Base-by-base conservation (phyloP, 53 echinoderm and acorn worm genomes). In the Mesocentrotus franciscanus region DNA sequence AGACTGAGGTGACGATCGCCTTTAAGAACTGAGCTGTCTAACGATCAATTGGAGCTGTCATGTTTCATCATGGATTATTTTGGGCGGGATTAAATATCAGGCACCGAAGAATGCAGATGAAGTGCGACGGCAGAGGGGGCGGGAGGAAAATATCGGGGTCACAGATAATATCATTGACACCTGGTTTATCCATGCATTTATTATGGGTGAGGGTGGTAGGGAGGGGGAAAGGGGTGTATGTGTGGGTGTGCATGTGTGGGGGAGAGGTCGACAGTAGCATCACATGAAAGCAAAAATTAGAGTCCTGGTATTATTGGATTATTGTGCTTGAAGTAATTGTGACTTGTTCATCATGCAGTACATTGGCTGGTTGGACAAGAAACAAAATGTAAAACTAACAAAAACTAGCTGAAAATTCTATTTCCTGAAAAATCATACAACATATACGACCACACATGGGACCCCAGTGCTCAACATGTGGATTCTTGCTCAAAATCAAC, bases 61-160 rank as follows among this genome's bases (percentile, higher is more conserved):
- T 56, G 58, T 87, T 87, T 56, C 56, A 87, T 59, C 56, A 87
- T 13, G 87, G 26, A 87, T 27, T 87, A 87, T 87, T 87, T 58
- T 57, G 57, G 87, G 87, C 27, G n/a, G 87, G 87, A 87, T 87
- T 56, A 87, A 87, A 91, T 91, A 91, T 91, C 91, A 91, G 68
- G 91, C 35, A 68, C 10, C 16, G 39, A 66, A 64, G 91, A 68
- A 91, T 66, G 62, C 64, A 10, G 24, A 12, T 39, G 68, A 42
- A 91, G 66, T 62, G 91, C 10, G 91, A 29, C 91, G 91, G 58
- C 91, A 56, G 24, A 35, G 91, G 68, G 91, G 91, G 91, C 36
- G 91, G 61, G 91, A 66, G 18, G 66, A 64, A 81, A 68, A 66
- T 91, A 91, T 91, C 68, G 42, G 35, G 91, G 91, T 66, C 91